Percentiles rank a stretch among this genome's conserved stretches.
Conservation (phyloP, 64 coral and sea anemone genomes). For the Pocillopora verrucosa region DNA sequence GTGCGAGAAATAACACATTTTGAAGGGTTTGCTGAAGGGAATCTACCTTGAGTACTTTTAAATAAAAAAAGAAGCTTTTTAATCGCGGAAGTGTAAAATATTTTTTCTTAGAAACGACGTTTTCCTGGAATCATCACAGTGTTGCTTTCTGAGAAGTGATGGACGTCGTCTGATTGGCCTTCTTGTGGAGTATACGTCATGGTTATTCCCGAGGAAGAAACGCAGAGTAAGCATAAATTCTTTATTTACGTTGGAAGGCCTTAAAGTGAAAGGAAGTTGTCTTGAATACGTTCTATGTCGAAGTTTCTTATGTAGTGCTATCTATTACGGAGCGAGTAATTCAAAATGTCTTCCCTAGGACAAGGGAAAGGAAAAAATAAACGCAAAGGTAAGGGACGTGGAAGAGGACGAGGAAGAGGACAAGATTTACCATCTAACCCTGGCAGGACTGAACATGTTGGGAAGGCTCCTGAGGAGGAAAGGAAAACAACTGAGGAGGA, state of each 20-base stretch:
- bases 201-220: not conserved
- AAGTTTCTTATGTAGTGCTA: not conserved
- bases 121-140: not conserved
- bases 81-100: not conserved
- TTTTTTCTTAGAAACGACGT: not conserved
- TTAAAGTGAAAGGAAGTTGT: not conserved
- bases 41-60: no score
- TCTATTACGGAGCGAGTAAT: no score
- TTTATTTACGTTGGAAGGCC: not conserved
- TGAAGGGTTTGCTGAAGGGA: no score
- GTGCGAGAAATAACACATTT: no score
- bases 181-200: not conserved
- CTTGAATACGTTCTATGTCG: not conserved
- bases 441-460: not conserved
- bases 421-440: not conserved
- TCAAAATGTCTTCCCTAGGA: constrained; percentile 11
- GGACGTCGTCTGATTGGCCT: not conserved
- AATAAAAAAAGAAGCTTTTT: no score
- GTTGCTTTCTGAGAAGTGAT: not conserved
- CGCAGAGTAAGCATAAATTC: not conserved
- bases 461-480: not conserved
- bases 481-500: not conserved
- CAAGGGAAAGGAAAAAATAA: constrained; percentile 16
- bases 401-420: not conserved
- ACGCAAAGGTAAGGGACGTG: not conserved